These are phyloP conservation scores for Lissonota sp. DNA, from an alignment of 2,888 invertebrate species.

Conservation along the genomic window DNA sequence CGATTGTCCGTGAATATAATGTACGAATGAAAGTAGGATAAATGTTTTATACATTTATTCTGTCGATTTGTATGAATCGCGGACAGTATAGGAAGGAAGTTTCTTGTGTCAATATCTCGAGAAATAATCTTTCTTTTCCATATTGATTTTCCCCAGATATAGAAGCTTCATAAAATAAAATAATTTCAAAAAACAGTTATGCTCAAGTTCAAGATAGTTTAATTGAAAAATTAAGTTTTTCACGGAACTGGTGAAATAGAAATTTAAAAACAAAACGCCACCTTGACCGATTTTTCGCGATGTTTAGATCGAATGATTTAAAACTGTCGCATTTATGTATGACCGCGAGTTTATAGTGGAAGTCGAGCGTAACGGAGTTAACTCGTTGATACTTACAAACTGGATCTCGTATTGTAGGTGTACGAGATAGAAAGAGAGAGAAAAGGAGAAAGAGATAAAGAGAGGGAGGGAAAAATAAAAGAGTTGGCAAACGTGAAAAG, in stretches of 20 bases:
- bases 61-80: slow-evolving; percentile 21
- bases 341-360: slow-evolving; percentile 7
- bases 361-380: slow-evolving; percentile 38
- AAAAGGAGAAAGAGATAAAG: background rate
- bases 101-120: background rate
- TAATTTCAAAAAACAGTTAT: no score
- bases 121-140: slow-evolving; percentile 1
- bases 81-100: slow-evolving; percentile 17
- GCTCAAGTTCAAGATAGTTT: no score
- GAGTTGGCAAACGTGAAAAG: slow-evolving; percentile 53
- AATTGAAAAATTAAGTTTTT: no score
- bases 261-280: no score
- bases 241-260: no score
- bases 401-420: slow-evolving; percentile 38
- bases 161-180: background rate
- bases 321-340: no score
- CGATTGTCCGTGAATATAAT: slow-evolving; percentile 19
- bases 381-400: slow-evolving; percentile 49
- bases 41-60: slow-evolving; percentile 10
- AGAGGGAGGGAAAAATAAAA: slow-evolving; percentile 17
- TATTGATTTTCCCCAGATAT: background rate
- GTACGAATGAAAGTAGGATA: slow-evolving; percentile 24
- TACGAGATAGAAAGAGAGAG: slow-evolving; percentile 15
- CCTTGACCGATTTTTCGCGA: no score
- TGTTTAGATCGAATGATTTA: no score